Percentiles rank a stretch among this genome's conserved stretches.
Evolutionary conservation across 2,888 invertebrate genomes (phyloP).

Genomic region (Melikaiella ostensackeni): DNA sequence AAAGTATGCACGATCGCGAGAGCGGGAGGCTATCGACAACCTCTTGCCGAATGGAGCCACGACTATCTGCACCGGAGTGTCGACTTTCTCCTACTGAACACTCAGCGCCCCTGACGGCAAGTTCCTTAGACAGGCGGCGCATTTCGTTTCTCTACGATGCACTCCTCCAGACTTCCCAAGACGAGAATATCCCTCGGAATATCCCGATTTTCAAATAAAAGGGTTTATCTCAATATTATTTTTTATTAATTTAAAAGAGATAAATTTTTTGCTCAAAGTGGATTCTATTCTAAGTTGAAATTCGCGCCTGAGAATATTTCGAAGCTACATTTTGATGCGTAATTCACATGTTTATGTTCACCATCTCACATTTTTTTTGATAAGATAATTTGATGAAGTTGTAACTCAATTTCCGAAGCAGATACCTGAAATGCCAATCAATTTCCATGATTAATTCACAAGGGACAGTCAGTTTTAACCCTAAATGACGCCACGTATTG

Average conservation of each 20-base stretch:
- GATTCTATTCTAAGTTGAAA: not conserved
- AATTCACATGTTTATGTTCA: not conserved
- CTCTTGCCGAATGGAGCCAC: conserved; percentile 70
- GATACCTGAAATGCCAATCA: not conserved
- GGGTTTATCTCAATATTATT: not conserved
- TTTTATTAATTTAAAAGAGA: not conserved
- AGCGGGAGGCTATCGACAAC: conserved; percentile 55
- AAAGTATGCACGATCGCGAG: conserved; percentile 36
- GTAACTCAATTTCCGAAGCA: not conserved
- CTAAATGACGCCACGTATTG: not conserved
- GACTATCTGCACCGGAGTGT: conserved; percentile 67
- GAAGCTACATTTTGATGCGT: not conserved
- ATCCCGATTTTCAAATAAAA: not conserved
- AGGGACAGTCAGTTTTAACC: not conserved
- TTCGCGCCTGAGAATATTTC: not conserved
- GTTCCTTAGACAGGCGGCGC: conserved; percentile 50
- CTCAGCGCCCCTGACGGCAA: conserved; percentile 63
- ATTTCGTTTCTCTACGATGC: conserved; percentile 56
- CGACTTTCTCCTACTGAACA: conserved; percentile 57
- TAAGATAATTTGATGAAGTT: not conserved
- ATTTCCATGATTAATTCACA: not conserved
- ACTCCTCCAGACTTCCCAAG: conserved; percentile 65
- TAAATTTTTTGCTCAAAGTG: not conserved
- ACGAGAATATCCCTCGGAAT: not conserved
- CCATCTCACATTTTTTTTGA: not conserved